Conservation (phyloP, 2,113 vertebrate species). For the Lophius piscatorius region DNA sequence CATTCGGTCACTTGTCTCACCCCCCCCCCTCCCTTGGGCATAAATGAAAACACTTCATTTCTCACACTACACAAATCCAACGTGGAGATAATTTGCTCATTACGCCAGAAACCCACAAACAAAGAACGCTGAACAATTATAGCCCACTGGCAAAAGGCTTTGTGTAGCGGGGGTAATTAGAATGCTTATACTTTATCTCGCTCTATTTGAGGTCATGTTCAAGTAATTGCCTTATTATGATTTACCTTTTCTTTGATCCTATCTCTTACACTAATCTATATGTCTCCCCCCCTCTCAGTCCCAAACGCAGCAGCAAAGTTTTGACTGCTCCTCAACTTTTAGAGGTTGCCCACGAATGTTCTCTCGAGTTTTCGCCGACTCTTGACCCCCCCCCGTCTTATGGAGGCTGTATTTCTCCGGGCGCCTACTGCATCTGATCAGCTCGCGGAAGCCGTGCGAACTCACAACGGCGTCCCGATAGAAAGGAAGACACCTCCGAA, state of each 20-base stretch:
- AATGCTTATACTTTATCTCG: constrained; percentile 42
- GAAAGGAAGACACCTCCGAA: constrained; percentile 50
- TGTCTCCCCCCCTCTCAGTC: background rate
- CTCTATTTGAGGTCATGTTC: constrained; percentile 36
- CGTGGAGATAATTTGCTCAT: constrained; percentile 68
- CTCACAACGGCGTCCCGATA: constrained; percentile 40
- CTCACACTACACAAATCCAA: constrained; percentile 50
- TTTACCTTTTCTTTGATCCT: constrained; percentile 35
- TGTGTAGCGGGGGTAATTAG: constrained; percentile 47
- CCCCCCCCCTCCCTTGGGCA: constrained; percentile 14
- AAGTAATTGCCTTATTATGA: constrained; percentile 39
- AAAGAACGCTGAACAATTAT: constrained; percentile 65
- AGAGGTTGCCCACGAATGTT: background rate
- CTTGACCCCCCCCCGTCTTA: constrained; percentile 4
- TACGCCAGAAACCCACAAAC: constrained; percentile 58
- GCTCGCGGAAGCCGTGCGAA: constrained; percentile 30
- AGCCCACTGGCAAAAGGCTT: constrained; percentile 52
- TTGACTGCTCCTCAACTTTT: constrained; percentile 1
- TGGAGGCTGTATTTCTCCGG: background rate
- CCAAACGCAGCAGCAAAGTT: constrained; percentile 5
- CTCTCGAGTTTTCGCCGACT: background rate
- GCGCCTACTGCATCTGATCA: constrained; percentile 20
- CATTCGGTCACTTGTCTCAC: constrained; percentile 39
- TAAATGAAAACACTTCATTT: constrained; percentile 55
- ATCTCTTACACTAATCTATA: constrained; percentile 22